A percentile compares a stretch with the other conserved stretches of the same genome.
Conservation (phyloP, 2,113 vertebrate genomes). For the Alaudala cheleensis region DNA sequence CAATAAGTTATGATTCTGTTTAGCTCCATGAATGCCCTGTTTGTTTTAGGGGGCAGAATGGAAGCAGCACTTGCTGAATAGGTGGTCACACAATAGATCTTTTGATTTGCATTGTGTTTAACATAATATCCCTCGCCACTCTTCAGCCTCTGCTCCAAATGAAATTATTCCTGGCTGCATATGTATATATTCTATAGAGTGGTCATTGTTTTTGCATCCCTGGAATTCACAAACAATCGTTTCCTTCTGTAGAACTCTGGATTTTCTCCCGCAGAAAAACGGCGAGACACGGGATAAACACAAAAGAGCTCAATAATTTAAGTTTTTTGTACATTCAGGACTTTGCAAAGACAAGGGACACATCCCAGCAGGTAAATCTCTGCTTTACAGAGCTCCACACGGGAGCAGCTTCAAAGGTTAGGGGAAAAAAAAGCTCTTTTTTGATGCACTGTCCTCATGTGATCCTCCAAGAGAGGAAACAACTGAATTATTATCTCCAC, state of each 20-base stretch:
- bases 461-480: background rate
- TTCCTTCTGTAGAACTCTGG: background rate
- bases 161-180: background rate
- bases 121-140: background rate
- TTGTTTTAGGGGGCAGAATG: slow-evolving; percentile 24
- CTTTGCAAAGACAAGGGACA: background rate
- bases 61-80: background rate
- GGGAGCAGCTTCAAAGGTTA: background rate
- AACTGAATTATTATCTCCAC: background rate
- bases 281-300: background rate
- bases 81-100: background rate
- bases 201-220: background rate
- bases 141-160: background rate
- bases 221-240: background rate
- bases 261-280: background rate
- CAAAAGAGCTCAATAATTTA: background rate
- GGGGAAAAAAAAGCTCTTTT: background rate
- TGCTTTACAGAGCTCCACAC: background rate
- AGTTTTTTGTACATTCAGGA: background rate
- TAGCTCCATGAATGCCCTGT: background rate
- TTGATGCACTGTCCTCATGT: background rate
- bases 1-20: slow-evolving; percentile 6
- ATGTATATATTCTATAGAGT: background rate
- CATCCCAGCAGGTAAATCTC: background rate
- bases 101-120: slow-evolving; percentile 37